Conservation (phyloP, 2,113 vertebrate genomes). For the Sceloporus undulatus region DNA sequence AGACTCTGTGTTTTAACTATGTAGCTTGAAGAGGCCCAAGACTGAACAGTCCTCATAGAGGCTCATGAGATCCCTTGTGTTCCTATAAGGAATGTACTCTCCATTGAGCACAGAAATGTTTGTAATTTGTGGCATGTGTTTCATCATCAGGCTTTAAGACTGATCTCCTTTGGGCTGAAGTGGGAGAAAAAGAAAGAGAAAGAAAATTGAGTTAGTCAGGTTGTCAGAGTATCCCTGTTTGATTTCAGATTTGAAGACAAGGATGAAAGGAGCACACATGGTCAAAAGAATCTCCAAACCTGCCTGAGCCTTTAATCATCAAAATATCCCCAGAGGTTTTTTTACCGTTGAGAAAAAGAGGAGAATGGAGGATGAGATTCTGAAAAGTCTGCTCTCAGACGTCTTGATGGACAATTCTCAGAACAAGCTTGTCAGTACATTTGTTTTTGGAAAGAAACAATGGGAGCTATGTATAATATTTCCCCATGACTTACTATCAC, state of each 20-base stretch:
- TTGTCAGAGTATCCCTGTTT: slow-evolving; percentile 11
- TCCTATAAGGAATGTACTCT: not conserved
- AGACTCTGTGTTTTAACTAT: too few species aligned
- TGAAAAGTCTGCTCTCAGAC: slow-evolving; percentile 19
- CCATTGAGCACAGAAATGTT: not conserved
- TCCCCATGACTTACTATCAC: slow-evolving; percentile 17
- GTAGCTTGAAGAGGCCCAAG: too few species aligned
- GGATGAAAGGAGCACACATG: not conserved
- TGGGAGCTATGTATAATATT: not conserved
- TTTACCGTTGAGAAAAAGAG: slow-evolving; percentile 1
- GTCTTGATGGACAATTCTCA: slow-evolving; percentile 19
- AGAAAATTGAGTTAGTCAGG: not conserved
- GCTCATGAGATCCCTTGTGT: not conserved
- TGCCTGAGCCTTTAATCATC: slow-evolving; percentile 34
- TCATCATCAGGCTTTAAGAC: not conserved
- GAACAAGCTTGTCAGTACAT: not conserved
- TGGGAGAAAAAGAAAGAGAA: slow-evolving; percentile 1
- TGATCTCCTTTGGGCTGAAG: not conserved
- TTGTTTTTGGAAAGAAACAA: slow-evolving; percentile 23
- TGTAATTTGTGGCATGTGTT: not conserved
- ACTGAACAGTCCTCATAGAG: too few species aligned
- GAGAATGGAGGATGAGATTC: not conserved
- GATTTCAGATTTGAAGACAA: slow-evolving; percentile 35
- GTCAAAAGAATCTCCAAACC: not conserved
- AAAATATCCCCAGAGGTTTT: slow-evolving; percentile 30